These are phyloP conservation scores for Oscheius myriophilus DNA, from an alignment of 2,888 invertebrate genomes.

Conservation along the genomic window DNA sequence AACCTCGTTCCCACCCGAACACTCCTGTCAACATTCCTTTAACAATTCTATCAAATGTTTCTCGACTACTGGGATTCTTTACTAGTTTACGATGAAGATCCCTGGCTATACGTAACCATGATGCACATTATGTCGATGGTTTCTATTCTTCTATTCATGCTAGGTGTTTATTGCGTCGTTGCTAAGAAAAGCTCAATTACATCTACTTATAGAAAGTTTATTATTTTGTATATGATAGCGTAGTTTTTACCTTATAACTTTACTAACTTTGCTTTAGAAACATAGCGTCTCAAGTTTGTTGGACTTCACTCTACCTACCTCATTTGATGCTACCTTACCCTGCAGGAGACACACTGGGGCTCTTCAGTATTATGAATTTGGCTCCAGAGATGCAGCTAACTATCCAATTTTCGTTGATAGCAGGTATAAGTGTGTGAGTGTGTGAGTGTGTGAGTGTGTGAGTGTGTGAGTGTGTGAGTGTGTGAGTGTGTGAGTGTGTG, in stretches of 20 bases:
- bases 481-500: too few relatives aligned
- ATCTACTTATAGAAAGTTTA: background rate
- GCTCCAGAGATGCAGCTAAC: conserved; percentile 8
- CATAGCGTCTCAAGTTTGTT: conserved; percentile 9
- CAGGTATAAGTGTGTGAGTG: background rate
- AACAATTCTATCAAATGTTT: too few relatives aligned
- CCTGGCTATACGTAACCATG: background rate
- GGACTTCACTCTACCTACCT: conserved; percentile 14
- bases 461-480: too few relatives aligned
- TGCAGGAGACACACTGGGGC: conserved; percentile 11
- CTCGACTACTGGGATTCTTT: conserved; percentile 1
- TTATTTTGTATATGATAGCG: conserved; percentile 10
- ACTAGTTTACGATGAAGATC: conserved; percentile 10
- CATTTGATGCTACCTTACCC: conserved; percentile 6
- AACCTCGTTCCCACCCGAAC: too few relatives aligned
- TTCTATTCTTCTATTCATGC: background rate
- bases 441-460: too few relatives aligned
- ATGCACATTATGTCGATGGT: conserved; percentile 16
- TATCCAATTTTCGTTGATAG: background rate
- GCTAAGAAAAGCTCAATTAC: conserved; percentile 3
- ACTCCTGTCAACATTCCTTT: too few relatives aligned
- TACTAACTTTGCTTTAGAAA: conserved; percentile 1
- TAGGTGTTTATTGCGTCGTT: conserved; percentile 12
- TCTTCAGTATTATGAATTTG: background rate
- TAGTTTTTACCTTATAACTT: background rate